Percentiles rank a stretch among this genome's conserved stretches.
Evolutionary conservation across 2,113 vertebrate species (phyloP).

Genomic region (Dromiciops gliroides): DNA sequence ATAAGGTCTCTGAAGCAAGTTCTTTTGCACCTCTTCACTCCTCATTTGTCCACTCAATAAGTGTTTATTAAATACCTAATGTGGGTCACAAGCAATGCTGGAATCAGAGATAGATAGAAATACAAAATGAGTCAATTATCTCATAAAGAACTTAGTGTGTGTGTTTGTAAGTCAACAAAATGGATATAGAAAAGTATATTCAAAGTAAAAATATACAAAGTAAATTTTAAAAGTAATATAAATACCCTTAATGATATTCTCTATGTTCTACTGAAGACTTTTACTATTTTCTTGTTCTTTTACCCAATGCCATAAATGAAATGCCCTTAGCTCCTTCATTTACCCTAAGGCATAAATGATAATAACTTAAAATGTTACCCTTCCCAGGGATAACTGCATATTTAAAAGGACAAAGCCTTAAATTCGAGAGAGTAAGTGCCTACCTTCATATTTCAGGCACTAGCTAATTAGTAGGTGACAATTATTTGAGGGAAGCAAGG

Average conservation of each 20-base stretch:
- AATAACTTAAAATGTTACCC: background rate
- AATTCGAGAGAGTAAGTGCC: background rate
- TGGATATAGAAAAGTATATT: background rate
- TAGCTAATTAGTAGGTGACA: background rate
- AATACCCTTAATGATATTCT: background rate
- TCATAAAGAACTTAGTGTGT: background rate
- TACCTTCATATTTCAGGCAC: background rate
- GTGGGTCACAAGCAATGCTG: background rate
- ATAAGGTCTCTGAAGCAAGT: background rate
- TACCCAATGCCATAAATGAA: background rate
- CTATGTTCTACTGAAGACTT: background rate
- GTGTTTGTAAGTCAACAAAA: background rate
- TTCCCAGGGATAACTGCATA: background rate
- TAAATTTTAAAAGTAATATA: background rate
- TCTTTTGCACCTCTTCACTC: background rate
- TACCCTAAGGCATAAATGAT: background rate
- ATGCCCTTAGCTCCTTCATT: background rate
- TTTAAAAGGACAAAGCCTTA: background rate
- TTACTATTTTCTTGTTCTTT: background rate
- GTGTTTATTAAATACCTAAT: background rate
- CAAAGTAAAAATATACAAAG: background rate
- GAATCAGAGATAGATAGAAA: background rate
- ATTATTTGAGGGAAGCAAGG: background rate
- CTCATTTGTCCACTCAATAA: background rate
- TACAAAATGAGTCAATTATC: background rate